Base-by-base conservation (phyloP, 2,797 vertebrate species). In the Galaxias olidus region DNA sequence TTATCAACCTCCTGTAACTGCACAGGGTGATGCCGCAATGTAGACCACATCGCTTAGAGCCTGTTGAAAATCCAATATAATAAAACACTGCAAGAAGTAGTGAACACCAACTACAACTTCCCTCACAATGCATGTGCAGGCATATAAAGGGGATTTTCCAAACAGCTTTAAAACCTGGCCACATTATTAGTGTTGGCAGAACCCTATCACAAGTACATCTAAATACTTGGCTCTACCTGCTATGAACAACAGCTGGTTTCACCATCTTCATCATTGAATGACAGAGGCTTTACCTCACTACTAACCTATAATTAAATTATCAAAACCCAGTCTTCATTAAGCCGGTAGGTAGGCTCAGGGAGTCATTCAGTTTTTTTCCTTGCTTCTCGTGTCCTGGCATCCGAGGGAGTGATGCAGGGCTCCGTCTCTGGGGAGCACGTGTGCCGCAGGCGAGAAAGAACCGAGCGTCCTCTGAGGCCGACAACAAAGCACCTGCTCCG, bases 401-500 rank as follows among this genome's bases (percentile, higher is more conserved):
- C 46, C 4, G 14, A n/a, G 0, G 40, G 9, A 47, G 44, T 18
- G n/a, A 20, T 19, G 10, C 41, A 8, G n/a, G 4, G 44, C 56
- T 19, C 11, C 13, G 45, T 48, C 47, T 40, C 53, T 6, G 30
- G 1, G 30, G 6, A 40, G 12, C 20, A 40, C 12, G 41, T 50
- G 14, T 12, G 12, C 14, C 15, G 20, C 8, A 0, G 9, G 11
- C n/a, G 17, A 13, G 10, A 14, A 9, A 61, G 19, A 19, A 7
- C 14, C n/a, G 46, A 51, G 10, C 49, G 6, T 40, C 19, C 46
- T 6, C 4, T 20, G 30, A 13, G 44, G 20, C 30, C 49, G 44
- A 61, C n/a, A 61, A 50, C 13, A 41, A 30, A 49, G 14, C 47
- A 61, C 59, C 59, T 61, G 47, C 11, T 50, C 47, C 15, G 10